phyloP scores from a whole-genome alignment of 1,140 invertebrate genomes.

The Zaprionus tsacasi region DNA sequence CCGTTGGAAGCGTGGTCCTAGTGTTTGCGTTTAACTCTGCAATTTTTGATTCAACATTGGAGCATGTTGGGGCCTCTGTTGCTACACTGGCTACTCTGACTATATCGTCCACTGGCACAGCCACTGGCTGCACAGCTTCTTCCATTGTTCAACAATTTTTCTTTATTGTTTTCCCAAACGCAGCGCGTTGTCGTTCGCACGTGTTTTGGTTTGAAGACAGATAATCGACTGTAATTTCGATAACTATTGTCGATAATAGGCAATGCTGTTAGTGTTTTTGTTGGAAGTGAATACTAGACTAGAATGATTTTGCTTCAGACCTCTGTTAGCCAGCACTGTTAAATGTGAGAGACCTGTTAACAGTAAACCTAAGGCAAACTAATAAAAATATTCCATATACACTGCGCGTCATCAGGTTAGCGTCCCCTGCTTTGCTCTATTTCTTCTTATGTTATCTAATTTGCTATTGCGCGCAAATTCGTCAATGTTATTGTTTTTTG shows the following conservation, averaged over 20 bases:
- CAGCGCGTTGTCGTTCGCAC: constrained; percentile 22
- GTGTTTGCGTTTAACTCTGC: neutral
- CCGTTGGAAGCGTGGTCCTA: constrained; percentile 6
- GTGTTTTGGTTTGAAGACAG: constrained; percentile 31
- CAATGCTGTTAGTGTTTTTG: too few species aligned
- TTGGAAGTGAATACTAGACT: too few species aligned
- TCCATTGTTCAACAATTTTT: constrained; percentile 12
- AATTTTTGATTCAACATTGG: neutral
- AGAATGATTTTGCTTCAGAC: too few species aligned
- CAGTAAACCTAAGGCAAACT: neutral
- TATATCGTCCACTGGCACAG: neutral
- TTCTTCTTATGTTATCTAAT: too few species aligned
- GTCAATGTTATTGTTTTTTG: too few species aligned
- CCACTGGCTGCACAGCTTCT: constrained; percentile 17
- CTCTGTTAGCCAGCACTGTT: neutral
- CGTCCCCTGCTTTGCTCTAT: too few species aligned
- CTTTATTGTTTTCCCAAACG: constrained; percentile 4
- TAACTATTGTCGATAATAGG: constrained; percentile 11
- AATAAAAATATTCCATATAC: neutral
- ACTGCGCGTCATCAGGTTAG: too few species aligned
- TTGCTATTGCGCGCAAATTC: too few species aligned
- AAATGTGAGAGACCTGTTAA: neutral
- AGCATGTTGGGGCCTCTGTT: neutral
- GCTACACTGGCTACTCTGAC: neutral
- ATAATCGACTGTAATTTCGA: constrained; percentile 2